Conservation (phyloP, 2,113 vertebrate species). For the Campylomormyrus numenius region DNA sequence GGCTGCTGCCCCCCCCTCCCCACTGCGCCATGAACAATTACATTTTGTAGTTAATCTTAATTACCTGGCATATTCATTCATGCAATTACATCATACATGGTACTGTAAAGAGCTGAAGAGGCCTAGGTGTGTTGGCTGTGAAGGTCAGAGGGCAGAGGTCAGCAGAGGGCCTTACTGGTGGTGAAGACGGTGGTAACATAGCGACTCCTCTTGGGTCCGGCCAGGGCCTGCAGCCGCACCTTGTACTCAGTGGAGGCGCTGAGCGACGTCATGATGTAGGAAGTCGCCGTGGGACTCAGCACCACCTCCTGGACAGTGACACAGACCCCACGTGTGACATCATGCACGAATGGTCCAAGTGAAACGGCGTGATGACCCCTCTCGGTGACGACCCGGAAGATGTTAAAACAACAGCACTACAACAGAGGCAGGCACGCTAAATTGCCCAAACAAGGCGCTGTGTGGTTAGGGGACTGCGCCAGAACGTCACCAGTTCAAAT, state of each 20-base stretch:
- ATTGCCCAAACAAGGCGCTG: background rate
- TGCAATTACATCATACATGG: background rate
- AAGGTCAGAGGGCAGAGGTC: background rate
- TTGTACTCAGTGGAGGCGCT: constrained; percentile 78
- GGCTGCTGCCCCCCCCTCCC: background rate
- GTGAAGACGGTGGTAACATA: constrained; percentile 69
- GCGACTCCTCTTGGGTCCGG: constrained; percentile 71
- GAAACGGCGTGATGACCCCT: background rate
- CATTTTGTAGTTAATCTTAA: background rate
- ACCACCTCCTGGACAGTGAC: constrained; percentile 70
- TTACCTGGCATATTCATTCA: background rate
- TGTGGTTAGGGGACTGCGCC: background rate
- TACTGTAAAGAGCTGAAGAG: background rate
- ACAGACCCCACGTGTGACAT: background rate
- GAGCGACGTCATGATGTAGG: constrained; percentile 77
- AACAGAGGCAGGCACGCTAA: background rate
- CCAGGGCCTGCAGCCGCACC: constrained; percentile 75
- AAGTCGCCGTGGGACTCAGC: constrained; percentile 72
- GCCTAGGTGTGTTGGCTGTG: too few species aligned
- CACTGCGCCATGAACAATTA: background rate
- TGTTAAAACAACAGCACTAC: background rate
- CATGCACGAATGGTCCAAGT: background rate
- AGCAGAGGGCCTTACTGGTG: constrained; percentile 69
- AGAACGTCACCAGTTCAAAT: background rate
- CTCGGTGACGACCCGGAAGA: background rate